Base-by-base conservation (phyloP, 1,140 invertebrate species). In the Lepeophtheirus salmonis region DNA sequence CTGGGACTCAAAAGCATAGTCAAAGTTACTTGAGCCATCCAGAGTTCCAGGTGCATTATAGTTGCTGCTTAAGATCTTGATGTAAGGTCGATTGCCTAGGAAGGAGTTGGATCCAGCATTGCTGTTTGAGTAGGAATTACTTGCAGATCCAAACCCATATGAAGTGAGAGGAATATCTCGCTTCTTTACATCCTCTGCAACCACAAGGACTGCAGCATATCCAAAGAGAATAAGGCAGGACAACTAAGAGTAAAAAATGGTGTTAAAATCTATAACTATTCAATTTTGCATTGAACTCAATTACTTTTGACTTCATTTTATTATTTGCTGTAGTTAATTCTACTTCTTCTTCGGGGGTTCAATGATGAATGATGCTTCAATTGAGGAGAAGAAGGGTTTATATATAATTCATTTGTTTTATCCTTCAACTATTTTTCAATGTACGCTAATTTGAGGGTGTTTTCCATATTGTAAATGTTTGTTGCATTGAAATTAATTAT, bases 1-100 rank as follows among this genome's bases (percentile, higher is more conserved):
- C 16, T 49, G 2, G 14, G 57, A 50, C 23, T 60, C 57, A 23
- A 60, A 60, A 21, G 30, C 18, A n/a, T 60, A 60, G 17, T 60
- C 57, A 16, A 17, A 25, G 17, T 54, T 24, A 13, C 23, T 41
- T 6, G 30, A 41, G 30, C 30, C 52, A 16, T 54, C 52, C 3
- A 24, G 52, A 54, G 18, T 54, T 2, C 18, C 49, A 41, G 57
- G 57, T 1, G 57, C 23, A 21, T 60, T 60, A 30, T 21, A 60
- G 20, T n/a, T 16, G 57, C n/a, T 20, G 16, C 20, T 26, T 13
- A 41, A 49, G 57, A 17, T 23, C 18, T 20, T 20, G 21, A 21
- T 54, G 23, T 20, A 16, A 20, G 52, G 20, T 21, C 52, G 20
- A 2, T 20, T 24, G 20, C 13, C 20, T 1, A n/a, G 13, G 52